Base-by-base conservation (phyloP, 2,113 vertebrate species). In the Equus przewalskii region DNA sequence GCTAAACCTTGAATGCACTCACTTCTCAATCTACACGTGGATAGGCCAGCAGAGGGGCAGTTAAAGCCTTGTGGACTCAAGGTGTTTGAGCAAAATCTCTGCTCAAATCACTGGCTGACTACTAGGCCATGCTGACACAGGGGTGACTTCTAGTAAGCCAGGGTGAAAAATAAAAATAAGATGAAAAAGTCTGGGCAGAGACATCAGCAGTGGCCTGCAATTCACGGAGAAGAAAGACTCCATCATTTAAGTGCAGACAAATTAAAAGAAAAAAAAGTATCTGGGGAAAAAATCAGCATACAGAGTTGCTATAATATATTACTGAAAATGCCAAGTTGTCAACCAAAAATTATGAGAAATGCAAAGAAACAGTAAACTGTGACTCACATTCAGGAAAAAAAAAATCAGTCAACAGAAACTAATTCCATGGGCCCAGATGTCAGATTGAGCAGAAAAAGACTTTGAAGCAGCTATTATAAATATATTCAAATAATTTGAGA, bases 41-140 rank as follows among this genome's bases (percentile, higher is more conserved):
- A 80, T 19, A 93, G 28, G 12, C 15, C 44, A 49, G 72, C 62
- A 91, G 44, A 89, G 4, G 30, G 12, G 21, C 36, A 18, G 12
- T 79, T 49, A 81, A 95, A 93, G 12, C 51, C 19, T 78, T 46
- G n/a, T n/a, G 24, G 10, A 51, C 8, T 94, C 44, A 64, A 60
- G 28, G 54, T 51, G 14, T 93, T 83, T 73, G 41, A 97, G 81
- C 28, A 96, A 75, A 93, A 65, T 88, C 28, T 92, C 44, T 91
- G 51, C 64, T 78, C 76, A 95, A 60, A 83, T 86, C 70, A 78
- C 19, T 41, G 41, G 26, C 19, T 84, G 46, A 69, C 28, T 12
- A 69, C 28, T 54, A 62, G 41, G 14, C 33, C 75, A 41, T 92
- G 33, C 30, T 67, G 36, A 86, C 33, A 41, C 3, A 91, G 46